Evolutionary conservation across 2,797 vertebrate species (phyloP).

Genomic region (Sibirionetta formosa): DNA sequence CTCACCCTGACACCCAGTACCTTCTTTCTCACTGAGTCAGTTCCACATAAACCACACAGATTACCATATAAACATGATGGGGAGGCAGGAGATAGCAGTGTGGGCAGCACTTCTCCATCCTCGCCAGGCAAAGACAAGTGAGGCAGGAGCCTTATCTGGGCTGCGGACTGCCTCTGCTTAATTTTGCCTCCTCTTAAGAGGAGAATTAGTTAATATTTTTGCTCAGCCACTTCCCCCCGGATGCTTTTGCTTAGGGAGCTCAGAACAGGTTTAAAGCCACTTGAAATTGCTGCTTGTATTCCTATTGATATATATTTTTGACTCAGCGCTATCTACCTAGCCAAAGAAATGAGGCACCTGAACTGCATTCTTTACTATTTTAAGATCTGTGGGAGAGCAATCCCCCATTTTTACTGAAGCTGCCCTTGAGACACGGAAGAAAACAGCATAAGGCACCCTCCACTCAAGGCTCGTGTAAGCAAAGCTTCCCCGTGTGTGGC

Average conservation of each 20-base stretch:
- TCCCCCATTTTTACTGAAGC: slow-evolving; percentile 19
- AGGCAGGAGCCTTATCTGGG: neutral
- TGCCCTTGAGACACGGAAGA: slow-evolving; percentile 27
- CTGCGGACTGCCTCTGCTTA: neutral
- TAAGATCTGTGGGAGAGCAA: neutral
- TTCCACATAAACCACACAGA: neutral
- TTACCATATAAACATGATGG: neutral
- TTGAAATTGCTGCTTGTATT: neutral
- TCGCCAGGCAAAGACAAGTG: neutral
- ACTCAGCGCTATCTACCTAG: neutral
- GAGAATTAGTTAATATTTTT: neutral
- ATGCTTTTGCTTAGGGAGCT: neutral
- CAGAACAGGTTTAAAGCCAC: neutral
- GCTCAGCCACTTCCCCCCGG: neutral
- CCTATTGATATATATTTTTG: neutral
- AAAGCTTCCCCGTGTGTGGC: neutral
- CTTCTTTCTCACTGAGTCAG: neutral
- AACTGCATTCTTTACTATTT: neutral
- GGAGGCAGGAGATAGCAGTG: neutral
- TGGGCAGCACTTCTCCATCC: neutral
- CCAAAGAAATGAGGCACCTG: neutral
- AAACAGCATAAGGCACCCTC: slow-evolving; percentile 44
- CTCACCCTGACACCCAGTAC: neutral
- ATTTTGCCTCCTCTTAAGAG: neutral
- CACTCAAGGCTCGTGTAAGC: slow-evolving; percentile 18